Evolutionary conservation across 2,797 vertebrate species (phyloP).

Genomic region (Acanthornis magna): DNA sequence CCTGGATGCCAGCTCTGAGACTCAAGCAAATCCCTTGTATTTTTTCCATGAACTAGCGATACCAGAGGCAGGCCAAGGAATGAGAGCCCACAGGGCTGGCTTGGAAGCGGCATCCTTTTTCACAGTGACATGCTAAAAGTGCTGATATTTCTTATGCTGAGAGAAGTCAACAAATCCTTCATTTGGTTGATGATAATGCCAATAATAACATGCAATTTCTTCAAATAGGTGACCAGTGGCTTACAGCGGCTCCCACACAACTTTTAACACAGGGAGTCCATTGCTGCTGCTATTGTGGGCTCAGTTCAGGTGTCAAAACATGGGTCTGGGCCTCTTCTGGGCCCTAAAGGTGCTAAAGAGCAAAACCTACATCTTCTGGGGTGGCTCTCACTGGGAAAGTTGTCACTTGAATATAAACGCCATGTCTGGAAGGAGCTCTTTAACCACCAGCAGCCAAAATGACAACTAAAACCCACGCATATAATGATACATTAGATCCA

Average conservation of each 20-base stretch:
- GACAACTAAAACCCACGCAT: neutral
- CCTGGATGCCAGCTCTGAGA: neutral
- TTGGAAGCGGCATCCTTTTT: neutral
- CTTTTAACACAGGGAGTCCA: neutral
- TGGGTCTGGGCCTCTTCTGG: neutral
- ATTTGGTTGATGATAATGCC: neutral
- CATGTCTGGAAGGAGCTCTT: neutral
- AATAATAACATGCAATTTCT: neutral
- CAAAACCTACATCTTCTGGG: neutral
- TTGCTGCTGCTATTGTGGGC: neutral
- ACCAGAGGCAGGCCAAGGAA: neutral
- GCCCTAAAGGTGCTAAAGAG: neutral
- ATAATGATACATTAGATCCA: rapidly evolving
- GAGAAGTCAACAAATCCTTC: neutral
- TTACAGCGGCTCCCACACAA: neutral
- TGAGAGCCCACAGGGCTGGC: neutral
- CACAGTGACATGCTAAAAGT: neutral
- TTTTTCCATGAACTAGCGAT: neutral
- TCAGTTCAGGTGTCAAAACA: neutral
- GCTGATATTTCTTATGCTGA: neutral
- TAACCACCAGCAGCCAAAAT: neutral
- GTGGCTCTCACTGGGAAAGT: neutral
- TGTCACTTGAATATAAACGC: rapidly evolving
- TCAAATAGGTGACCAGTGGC: neutral
- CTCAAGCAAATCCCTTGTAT: neutral